Evolutionary conservation across 2,888 invertebrate genomes (phyloP).

Genomic region (Drosophila formosana): DNA sequence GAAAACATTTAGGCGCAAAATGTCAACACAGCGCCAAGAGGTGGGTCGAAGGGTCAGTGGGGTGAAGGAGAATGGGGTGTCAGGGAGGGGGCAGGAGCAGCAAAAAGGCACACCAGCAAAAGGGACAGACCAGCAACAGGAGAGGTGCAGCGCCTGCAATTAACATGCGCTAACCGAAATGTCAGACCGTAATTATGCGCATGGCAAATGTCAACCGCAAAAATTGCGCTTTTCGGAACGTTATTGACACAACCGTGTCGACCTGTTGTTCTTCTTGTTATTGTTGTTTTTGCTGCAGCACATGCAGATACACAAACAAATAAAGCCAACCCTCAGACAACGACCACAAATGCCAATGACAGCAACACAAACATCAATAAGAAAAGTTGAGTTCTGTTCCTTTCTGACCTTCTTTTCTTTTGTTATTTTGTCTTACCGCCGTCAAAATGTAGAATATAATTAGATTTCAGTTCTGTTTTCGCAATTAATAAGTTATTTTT

Average conservation of each 20-base stretch:
- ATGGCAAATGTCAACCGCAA: slow-evolving; percentile 51
- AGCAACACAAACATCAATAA: slow-evolving; percentile 13
- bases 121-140: neutral
- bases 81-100: too few species aligned
- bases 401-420: slow-evolving; percentile 2
- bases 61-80: neutral
- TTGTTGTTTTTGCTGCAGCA: slow-evolving; percentile 28
- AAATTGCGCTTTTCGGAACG: slow-evolving; percentile 48
- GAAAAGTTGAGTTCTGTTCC: neutral
- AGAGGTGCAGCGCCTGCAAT: slow-evolving; percentile 40
- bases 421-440: slow-evolving; percentile 3
- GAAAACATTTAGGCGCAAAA: slow-evolving; percentile 56
- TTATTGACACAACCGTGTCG: slow-evolving; percentile 59
- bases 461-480: slow-evolving; percentile 31
- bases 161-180: slow-evolving; percentile 57
- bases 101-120: neutral
- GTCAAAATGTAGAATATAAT: slow-evolving; percentile 26
- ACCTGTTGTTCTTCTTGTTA: slow-evolving; percentile 33
- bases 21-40: slow-evolving; percentile 31
- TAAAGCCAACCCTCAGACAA: slow-evolving; percentile 15
- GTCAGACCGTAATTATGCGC: slow-evolving; percentile 60
- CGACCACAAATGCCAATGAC: slow-evolving; percentile 17
- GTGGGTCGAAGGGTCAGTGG: neutral
- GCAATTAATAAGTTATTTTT: slow-evolving; percentile 59
- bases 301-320: slow-evolving; percentile 47